Evolutionary conservation across 2,113 vertebrate species (phyloP).

Genomic region (Perognathus longimembris): DNA sequence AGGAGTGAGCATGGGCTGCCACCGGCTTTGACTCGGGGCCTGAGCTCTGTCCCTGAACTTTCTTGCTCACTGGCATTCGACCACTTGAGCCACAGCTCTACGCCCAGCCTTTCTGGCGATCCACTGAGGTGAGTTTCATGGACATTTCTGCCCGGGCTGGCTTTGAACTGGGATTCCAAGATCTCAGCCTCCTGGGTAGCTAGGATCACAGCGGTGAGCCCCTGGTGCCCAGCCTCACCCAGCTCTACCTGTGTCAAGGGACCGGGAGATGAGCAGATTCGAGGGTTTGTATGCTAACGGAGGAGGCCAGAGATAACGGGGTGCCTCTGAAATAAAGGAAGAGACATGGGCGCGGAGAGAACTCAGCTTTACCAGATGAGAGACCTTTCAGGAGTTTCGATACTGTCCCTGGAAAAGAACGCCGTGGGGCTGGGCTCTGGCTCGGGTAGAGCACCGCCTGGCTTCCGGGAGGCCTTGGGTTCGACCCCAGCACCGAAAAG

Average conservation of each 20-base stretch:
- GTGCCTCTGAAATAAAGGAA: not conserved
- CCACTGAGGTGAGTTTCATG: too few species aligned
- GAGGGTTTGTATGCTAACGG: not conserved
- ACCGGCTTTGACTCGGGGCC: too few species aligned
- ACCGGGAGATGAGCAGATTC: rapidly evolving
- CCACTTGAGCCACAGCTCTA: too few species aligned
- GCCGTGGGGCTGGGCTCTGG: not conserved
- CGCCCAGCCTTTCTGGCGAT: too few species aligned
- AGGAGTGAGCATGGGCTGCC: too few species aligned
- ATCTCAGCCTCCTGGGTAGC: too few species aligned
- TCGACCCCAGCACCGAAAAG: not conserved
- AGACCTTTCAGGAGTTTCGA: not conserved
- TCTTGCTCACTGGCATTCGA: too few species aligned
- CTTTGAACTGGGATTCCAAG: too few species aligned
- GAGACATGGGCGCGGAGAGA: not conserved
- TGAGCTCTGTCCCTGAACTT: too few species aligned
- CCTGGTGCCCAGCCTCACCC: too few species aligned
- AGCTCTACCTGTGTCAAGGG: not conserved
- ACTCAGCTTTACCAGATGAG: not conserved
- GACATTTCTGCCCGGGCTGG: too few species aligned
- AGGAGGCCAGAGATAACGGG: not conserved
- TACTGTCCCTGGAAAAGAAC: not conserved
- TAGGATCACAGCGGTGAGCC: too few species aligned
- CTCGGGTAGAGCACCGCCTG: not conserved
- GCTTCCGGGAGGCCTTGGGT: not conserved